A percentile compares a stretch with the other conserved stretches of the same genome.
phyloP scores from a whole-genome alignment of 2,797 vertebrate species.

The Balearica regulorum region DNA sequence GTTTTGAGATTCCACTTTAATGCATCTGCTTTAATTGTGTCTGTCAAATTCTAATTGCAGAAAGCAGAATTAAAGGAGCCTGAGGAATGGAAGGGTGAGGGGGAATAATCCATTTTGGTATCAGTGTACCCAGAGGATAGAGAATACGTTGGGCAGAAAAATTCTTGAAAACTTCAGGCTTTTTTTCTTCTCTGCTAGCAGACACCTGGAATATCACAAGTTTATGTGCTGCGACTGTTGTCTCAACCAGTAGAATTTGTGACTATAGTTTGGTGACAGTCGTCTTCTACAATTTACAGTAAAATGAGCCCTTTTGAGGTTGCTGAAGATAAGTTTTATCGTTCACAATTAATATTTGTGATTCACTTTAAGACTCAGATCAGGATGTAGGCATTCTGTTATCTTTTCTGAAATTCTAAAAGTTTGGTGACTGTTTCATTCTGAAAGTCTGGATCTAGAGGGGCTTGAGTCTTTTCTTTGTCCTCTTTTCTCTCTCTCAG shows the following conservation, averaged over 20 bases:
- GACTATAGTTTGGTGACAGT: neutral
- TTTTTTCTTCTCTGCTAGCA: neutral
- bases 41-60: neutral
- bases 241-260: neutral
- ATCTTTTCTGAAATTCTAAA: neutral
- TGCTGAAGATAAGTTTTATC: neutral
- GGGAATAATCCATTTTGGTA: neutral
- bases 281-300: neutral
- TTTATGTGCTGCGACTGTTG: neutral
- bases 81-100: neutral
- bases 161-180: neutral
- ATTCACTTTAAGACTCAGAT: neutral
- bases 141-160: neutral
- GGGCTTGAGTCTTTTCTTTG: neutral
- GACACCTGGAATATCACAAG: neutral
- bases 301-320: neutral
- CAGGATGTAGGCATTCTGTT: neutral
- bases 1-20: neutral
- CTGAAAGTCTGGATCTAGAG: neutral
- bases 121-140: neutral
- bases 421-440: neutral
- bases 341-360: neutral
- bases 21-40: neutral
- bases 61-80: neutral
- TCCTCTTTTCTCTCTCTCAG: neutral